Evolutionary conservation across 2,113 vertebrate species (phyloP), one percentile per base, ranked within the genome.

Genomic region (Psephotus haematonotus): DNA sequence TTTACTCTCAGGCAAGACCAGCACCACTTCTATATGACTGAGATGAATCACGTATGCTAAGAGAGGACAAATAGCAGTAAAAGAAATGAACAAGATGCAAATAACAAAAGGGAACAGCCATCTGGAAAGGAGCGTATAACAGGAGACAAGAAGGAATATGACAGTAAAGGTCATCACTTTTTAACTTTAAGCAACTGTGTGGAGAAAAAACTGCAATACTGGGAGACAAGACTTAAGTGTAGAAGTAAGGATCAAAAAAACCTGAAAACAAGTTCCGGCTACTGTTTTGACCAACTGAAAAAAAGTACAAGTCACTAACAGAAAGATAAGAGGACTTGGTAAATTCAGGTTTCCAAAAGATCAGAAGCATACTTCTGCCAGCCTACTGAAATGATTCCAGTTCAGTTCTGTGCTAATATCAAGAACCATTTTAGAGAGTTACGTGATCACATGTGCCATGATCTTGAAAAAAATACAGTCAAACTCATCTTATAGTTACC

Each of bases 141-240:
- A 70, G 11, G 2, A 13, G 50, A 35, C 55, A 29, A 63, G 43
- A 57, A 71, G 13, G 7, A 69, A 64, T 24, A 69, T 23, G 18
- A 62, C 13, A n/a, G 4, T 29, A 82, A 53, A 67, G 52, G 18
- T 43, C 3, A 70, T 25, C 5, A 7, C 4, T 55, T 86, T 82
- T 86, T 67, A 84, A 88, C 9, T 52, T 13, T 62, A 70, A 59
- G 20, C 72, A 90, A 78, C 2, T 39, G 39, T 2, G 4, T 3
- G 65, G 33, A 37, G 19, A 57, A 74, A 86, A 71, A 72, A 2
- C 0, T 52, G n/a, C 25, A 67, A 23, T 28, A 53, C 33, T 44
- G 52, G 18, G 46, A 80, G 12, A 74, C 1, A 0, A 47, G 12
- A 62, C 52, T n/a, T 74, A 83, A 49, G 7, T 1, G 2, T 17